A percentile compares a stretch with the other conserved stretches of the same genome.
These are phyloP conservation scores for Lysiphlebus fabarum DNA, from an alignment of 1,140 invertebrate species.

Conservation along the genomic window DNA sequence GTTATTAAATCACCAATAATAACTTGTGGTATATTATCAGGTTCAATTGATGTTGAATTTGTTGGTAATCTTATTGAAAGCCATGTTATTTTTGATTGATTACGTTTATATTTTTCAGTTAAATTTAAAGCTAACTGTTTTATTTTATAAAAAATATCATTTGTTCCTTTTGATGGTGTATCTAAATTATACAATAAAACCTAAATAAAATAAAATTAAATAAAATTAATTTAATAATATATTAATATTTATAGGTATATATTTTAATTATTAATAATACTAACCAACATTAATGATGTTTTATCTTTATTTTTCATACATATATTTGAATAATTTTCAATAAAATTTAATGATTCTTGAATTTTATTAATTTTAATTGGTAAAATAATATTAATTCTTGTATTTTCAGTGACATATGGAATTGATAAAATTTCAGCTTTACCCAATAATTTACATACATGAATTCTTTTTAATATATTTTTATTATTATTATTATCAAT, in stretches of 20 bases:
- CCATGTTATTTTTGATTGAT: constrained; percentile 69
- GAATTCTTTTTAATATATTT: constrained; percentile 55
- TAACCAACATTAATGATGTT: constrained; percentile 69
- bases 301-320: constrained; percentile 77
- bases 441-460: constrained; percentile 76
- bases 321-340: constrained; percentile 66
- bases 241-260: constrained; percentile 19
- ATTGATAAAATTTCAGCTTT: constrained; percentile 81
- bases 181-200: constrained; percentile 61
- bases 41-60: constrained; percentile 39
- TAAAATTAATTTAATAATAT: constrained; percentile 3
- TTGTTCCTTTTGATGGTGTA: constrained; percentile 62
- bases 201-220: constrained; percentile 43
- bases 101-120: constrained; percentile 67
- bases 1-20: constrained; percentile 69
- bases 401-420: constrained; percentile 89
- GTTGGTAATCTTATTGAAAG: constrained; percentile 64
- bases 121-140: constrained; percentile 63
- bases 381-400: constrained; percentile 73
- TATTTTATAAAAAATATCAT: constrained; percentile 64
- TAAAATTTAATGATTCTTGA: constrained; percentile 60
- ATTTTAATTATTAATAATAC: constrained; percentile 25
- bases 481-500: constrained; percentile 43
- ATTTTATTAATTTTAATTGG: constrained; percentile 59
- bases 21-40: constrained; percentile 58